Conservation (phyloP, 2,113 vertebrate species). For the Tenebrosternarchus preto region DNA sequence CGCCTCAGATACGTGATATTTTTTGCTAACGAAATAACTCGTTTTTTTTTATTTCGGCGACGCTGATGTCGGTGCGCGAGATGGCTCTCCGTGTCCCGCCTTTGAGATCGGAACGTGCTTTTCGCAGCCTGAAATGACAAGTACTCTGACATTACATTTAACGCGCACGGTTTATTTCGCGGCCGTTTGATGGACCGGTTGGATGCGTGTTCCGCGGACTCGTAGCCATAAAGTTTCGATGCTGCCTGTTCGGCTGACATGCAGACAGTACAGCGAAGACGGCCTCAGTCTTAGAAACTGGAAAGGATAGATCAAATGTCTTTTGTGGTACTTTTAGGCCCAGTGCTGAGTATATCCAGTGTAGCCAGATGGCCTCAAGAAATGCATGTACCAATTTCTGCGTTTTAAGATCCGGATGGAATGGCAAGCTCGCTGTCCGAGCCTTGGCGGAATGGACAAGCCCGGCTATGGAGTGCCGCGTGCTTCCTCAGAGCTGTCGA, state of each 20-base stretch:
- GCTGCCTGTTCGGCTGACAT: conserved; percentile 26
- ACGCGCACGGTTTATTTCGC: conserved; percentile 32
- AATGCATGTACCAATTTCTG: conserved; percentile 59
- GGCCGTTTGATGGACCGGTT: neutral
- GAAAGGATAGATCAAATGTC: conserved; percentile 70
- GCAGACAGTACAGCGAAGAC: conserved; percentile 49
- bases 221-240: conserved; percentile 51
- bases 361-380: conserved; percentile 75
- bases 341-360: conserved; percentile 65
- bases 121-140: neutral
- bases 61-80: neutral
- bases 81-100: neutral
- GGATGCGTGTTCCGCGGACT: conserved; percentile 34
- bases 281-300: conserved; percentile 59
- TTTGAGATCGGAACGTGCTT: neutral
- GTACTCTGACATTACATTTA: neutral
- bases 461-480: too few species aligned
- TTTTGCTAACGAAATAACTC: conserved; percentile 4
- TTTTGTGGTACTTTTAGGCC: conserved; percentile 62
- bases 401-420: neutral
- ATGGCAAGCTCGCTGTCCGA: conserved; percentile 18
- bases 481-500: neutral
- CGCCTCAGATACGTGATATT: conserved; percentile 37
- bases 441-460: conserved; percentile 57
- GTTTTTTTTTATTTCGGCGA: neutral